phyloP scores from a whole-genome alignment of 2,888 invertebrate genomes.

The Syrphus vitripennis region DNA sequence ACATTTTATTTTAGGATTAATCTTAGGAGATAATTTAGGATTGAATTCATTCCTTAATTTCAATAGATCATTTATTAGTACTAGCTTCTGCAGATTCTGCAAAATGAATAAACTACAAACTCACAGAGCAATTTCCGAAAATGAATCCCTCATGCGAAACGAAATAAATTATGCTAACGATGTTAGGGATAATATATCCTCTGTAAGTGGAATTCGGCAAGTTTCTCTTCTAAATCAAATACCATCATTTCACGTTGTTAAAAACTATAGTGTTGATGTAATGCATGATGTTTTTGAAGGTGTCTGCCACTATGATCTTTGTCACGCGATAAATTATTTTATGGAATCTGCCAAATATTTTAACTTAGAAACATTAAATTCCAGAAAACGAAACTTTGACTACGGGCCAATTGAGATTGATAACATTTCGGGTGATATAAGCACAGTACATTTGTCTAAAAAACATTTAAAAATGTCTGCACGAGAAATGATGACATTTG shows the following conservation, averaged over 20 bases:
- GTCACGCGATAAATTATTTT: not conserved
- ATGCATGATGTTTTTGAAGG: no score
- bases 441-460: slow-evolving; percentile 19
- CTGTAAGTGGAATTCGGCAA: not conserved
- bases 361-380: slow-evolving; percentile 24
- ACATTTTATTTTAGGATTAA: not conserved
- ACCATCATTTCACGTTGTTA: not conserved
- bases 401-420: slow-evolving; percentile 27
- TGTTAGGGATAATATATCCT: not conserved
- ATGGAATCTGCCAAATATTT: not conserved
- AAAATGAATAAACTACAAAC: no score
- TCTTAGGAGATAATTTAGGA: no score
- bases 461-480: slow-evolving; percentile 52
- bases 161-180: not conserved
- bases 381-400: slow-evolving; percentile 19
- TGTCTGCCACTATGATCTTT: not conserved
- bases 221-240: not conserved
- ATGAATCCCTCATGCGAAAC: not conserved
- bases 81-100: no score
- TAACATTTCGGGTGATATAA: slow-evolving; percentile 19
- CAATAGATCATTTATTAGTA: no score
- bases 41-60: no score
- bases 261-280: not conserved
- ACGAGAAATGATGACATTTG: slow-evolving; percentile 57
- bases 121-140: not conserved